Conservation (phyloP, 2,113 vertebrate species). For the Crotalus tigris region DNA sequence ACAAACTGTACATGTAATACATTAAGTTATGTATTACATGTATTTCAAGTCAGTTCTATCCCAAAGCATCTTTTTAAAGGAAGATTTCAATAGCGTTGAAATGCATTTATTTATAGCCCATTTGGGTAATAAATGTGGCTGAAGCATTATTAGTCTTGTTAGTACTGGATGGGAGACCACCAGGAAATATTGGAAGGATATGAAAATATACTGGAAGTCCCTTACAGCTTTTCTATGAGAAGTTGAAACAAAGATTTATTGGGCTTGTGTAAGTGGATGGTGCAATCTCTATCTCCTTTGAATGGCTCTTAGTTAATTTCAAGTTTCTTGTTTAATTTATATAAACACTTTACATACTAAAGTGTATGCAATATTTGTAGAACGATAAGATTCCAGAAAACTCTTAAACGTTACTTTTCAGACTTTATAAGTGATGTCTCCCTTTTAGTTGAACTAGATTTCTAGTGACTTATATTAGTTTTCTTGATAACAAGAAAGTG, state of each 20-base stretch:
- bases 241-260: background rate
- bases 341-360: background rate
- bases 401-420: background rate
- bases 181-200: background rate
- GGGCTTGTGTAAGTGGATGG: background rate
- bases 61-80: background rate
- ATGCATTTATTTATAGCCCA: background rate
- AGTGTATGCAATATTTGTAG: background rate
- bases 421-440: background rate
- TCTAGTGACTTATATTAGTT: background rate
- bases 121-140: background rate
- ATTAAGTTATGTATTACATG: background rate
- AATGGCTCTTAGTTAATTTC: background rate
- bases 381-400: background rate
- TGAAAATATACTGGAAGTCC: background rate
- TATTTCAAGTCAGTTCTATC: slow-evolving; percentile 1
- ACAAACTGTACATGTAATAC: background rate
- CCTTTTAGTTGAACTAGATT: background rate
- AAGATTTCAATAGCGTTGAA: background rate
- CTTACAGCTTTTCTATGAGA: background rate
- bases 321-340: background rate
- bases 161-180: background rate
- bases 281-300: background rate
- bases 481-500: background rate
- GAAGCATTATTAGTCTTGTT: background rate